Evolutionary conservation across 2,113 vertebrate genomes (phyloP).

Genomic region (Marmota monax): DNA sequence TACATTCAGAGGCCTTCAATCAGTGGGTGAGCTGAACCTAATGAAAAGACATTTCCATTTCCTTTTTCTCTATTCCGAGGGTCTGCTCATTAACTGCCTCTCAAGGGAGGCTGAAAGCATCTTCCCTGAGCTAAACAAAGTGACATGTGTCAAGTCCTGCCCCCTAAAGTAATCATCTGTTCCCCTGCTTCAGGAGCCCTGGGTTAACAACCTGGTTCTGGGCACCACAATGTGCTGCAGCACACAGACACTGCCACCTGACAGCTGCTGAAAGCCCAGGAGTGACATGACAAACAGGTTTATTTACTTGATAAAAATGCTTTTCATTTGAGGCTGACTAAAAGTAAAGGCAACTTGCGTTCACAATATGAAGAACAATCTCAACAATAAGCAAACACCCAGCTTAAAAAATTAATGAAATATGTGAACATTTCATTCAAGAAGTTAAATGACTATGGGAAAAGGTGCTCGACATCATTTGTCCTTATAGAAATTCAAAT

Average conservation of each 20-base stretch:
- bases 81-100: neutral
- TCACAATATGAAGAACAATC: neutral
- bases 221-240: neutral
- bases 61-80: neutral
- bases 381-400: neutral
- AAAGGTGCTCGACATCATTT: neutral
- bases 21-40: neutral
- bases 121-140: neutral
- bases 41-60: neutral
- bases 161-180: neutral
- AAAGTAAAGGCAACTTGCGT: neutral
- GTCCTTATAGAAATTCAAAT: neutral
- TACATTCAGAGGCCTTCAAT: neutral
- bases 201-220: neutral
- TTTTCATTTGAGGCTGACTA: neutral
- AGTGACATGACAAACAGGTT: neutral
- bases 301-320: neutral
- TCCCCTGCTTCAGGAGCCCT: neutral
- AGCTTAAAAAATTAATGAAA: neutral
- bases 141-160: rapidly evolving
- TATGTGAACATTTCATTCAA: neutral
- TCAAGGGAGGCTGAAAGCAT: neutral
- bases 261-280: neutral
- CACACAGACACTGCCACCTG: neutral
- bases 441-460: neutral